These are phyloP conservation scores for Porites rus DNA, from an alignment of 92 coral and sea anemone species.

Conservation along the genomic window DNA sequence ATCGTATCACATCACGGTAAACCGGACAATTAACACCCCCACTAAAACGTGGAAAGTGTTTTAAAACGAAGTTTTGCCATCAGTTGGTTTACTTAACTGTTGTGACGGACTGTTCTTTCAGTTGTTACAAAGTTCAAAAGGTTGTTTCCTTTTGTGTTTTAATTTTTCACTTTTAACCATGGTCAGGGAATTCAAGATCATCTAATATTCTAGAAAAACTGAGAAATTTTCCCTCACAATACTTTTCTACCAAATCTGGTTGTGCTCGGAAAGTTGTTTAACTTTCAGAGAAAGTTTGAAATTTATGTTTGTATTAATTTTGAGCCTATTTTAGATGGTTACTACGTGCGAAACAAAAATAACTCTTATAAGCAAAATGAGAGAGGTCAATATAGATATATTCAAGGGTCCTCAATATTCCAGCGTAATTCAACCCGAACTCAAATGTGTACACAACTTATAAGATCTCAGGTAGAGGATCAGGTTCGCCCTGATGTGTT, in stretches of 20 bases:
- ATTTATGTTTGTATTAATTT: background rate
- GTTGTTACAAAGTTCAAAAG: background rate
- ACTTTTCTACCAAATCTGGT: background rate
- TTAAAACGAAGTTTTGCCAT: conserved; percentile 1
- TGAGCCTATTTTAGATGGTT: conserved; percentile 2
- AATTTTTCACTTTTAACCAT: background rate
- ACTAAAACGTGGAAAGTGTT: background rate
- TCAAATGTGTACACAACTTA: background rate
- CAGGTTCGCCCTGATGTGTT: background rate
- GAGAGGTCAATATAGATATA: conserved; percentile 8
- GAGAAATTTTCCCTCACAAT: background rate
- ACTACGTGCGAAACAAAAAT: conserved; percentile 13
- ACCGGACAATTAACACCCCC: background rate
- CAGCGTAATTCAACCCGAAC: background rate
- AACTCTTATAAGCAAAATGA: conserved; percentile 1
- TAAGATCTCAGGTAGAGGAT: background rate
- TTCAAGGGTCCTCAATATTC: conserved; percentile 1
- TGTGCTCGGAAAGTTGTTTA: background rate
- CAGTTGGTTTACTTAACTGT: background rate
- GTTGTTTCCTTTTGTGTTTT: background rate
- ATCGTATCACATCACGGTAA: background rate
- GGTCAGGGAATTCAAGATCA: background rate
- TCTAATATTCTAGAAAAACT: background rate
- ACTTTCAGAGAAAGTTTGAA: background rate
- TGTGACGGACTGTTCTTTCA: background rate